Evolutionary conservation across 2,113 vertebrate genomes (phyloP).

Genomic region (Mustela nigripes): DNA sequence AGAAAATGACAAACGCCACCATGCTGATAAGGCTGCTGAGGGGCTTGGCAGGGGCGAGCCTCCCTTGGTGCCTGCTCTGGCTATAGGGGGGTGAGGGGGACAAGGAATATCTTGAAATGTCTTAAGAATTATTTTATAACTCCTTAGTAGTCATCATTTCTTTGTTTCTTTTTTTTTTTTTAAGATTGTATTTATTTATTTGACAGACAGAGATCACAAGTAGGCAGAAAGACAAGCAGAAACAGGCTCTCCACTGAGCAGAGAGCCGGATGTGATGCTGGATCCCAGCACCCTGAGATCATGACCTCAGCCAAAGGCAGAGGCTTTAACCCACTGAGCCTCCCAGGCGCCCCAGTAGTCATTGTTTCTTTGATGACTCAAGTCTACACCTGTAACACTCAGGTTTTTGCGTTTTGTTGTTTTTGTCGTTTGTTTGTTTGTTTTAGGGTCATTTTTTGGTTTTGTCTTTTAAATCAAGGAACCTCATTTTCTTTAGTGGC

Average conservation of each 20-base stretch:
- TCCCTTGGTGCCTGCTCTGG: neutral
- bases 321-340: too few species aligned
- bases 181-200: too few species aligned
- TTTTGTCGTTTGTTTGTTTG: too few species aligned
- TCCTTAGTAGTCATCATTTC: neutral
- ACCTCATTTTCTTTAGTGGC: neutral
- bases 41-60: neutral
- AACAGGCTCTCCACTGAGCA: too few species aligned
- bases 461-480: neutral
- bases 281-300: too few species aligned
- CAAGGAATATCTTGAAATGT: neutral
- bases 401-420: accelerated
- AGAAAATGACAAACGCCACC: neutral
- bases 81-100: neutral
- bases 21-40: neutral
- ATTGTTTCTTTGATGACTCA: slow-evolving; percentile 16
- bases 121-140: slow-evolving; percentile 44
- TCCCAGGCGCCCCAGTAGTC: neutral
- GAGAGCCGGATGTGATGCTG: too few species aligned
- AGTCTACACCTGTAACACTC: neutral
- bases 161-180: neutral
- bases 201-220: too few species aligned
- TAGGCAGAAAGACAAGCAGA: too few species aligned
- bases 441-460: too few species aligned
- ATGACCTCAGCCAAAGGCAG: too few species aligned